A percentile compares a stretch with the other conserved stretches of the same genome.
phyloP scores from a whole-genome alignment of 2,113 vertebrate genomes.

The Petrocephalus microphthalmus region DNA sequence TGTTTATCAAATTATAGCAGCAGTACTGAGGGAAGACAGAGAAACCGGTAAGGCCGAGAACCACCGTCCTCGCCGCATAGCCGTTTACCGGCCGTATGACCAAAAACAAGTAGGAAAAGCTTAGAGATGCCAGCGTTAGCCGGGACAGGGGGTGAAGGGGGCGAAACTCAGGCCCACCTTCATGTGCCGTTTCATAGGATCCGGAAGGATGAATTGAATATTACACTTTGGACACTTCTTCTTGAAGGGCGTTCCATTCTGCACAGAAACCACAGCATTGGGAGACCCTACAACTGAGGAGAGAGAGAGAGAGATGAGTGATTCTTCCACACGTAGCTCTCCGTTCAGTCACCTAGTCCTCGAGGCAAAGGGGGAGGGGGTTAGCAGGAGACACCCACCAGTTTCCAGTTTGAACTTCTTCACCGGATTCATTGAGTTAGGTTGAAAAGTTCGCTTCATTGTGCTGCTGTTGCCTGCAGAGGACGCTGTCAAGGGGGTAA shows the following conservation, averaged over 20 bases:
- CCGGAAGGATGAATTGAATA: constrained; percentile 76
- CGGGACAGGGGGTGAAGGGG: too few relatives aligned
- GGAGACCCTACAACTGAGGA: constrained; percentile 4
- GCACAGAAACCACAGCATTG: constrained; percentile 50
- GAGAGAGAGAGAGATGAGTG: background rate
- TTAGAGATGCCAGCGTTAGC: background rate
- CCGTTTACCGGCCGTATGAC: background rate
- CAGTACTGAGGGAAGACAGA: constrained; percentile 65
- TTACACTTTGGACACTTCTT: constrained; percentile 83
- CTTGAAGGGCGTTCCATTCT: constrained; percentile 73
- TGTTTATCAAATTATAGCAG: constrained; percentile 63
- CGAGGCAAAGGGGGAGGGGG: background rate
- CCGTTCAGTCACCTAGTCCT: background rate
- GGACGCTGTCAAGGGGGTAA: background rate
- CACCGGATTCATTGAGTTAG: constrained; percentile 46
- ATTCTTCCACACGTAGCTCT: background rate
- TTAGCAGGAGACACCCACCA: constrained; percentile 31
- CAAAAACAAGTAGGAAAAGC: background rate
- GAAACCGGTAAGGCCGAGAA: constrained; percentile 13
- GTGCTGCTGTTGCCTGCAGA: constrained; percentile 47
- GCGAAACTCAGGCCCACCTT: constrained; percentile 58
- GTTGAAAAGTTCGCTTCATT: constrained; percentile 54
- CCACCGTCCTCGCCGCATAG: background rate
- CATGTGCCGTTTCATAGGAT: constrained; percentile 77
- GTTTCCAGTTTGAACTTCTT: constrained; percentile 64